Evolutionary conservation across 1,140 invertebrate species (phyloP).

Genomic region (Yoshiicerus persimilis): DNA sequence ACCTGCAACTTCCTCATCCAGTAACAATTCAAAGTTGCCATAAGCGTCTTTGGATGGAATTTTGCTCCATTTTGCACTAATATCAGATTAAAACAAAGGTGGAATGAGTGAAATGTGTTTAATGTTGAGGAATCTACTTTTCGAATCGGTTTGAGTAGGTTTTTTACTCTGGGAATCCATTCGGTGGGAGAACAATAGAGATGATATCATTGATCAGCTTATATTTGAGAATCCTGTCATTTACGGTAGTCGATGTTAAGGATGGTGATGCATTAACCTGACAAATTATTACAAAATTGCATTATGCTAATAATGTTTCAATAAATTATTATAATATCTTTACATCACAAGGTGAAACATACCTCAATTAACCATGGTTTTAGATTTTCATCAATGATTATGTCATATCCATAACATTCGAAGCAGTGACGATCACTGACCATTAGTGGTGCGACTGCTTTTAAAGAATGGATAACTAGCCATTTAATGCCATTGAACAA

Average conservation of each 20-base stretch:
- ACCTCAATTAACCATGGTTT: slow-evolving; percentile 85
- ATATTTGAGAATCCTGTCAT: slow-evolving; percentile 93
- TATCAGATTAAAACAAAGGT: slow-evolving; percentile 38
- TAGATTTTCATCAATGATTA: slow-evolving; percentile 80
- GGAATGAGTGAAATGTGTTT: no score
- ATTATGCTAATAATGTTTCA: neutral
- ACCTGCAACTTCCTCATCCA: slow-evolving; percentile 75
- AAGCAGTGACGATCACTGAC: slow-evolving; percentile 77
- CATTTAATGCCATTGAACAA: slow-evolving; percentile 83
- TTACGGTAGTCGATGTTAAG: slow-evolving; percentile 89
- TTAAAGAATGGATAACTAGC: slow-evolving; percentile 77
- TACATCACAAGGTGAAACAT: no score
- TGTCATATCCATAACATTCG: slow-evolving; percentile 83
- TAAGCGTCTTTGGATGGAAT: slow-evolving; percentile 73
- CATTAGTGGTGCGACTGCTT: slow-evolving; percentile 74
- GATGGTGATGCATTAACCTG: slow-evolving; percentile 93
- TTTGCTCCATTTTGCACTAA: slow-evolving; percentile 88
- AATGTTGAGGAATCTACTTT: no score
- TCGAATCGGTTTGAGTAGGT: no score
- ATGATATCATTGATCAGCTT: slow-evolving; percentile 94
- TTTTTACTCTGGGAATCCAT: slow-evolving; percentile 85
- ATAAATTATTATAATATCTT: neutral
- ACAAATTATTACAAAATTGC: neutral
- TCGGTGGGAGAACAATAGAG: slow-evolving; percentile 84
- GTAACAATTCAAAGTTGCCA: slow-evolving; percentile 85